Conservation (phyloP, 2,888 invertebrate species). For the Magallana nippona region DNA sequence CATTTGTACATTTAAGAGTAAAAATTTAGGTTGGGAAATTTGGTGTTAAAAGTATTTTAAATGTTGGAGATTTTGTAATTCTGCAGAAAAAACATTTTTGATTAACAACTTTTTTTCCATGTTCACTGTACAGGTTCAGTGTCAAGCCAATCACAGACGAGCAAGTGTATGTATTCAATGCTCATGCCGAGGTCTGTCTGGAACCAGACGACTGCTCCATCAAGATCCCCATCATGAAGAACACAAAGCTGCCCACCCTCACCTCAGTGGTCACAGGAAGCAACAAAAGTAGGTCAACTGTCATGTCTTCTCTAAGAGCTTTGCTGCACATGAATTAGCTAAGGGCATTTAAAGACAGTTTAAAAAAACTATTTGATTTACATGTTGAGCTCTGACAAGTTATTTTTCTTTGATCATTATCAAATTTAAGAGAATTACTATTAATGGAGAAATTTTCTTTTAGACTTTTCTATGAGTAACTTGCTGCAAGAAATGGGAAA, state of each 20-base stretch:
- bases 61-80: too few species aligned
- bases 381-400: too few species aligned
- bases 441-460: background rate
- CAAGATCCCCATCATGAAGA: conserved; percentile 27
- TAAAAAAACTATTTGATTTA: too few species aligned
- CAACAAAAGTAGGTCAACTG: background rate
- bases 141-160: conserved; percentile 45
- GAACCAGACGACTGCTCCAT: conserved; percentile 18
- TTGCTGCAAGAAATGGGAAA: conserved; percentile 42
- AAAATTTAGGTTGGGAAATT: too few species aligned
- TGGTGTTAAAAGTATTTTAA: too few species aligned
- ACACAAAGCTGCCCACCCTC: conserved; percentile 23
- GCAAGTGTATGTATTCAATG: conserved; percentile 44
- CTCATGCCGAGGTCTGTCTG: conserved; percentile 33
- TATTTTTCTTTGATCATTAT: background rate
- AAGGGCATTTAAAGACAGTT: too few species aligned
- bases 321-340: background rate
- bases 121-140: conserved; percentile 36
- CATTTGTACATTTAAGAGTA: background rate
- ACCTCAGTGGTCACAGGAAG: conserved; percentile 8
- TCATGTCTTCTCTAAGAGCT: background rate
- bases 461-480: conserved; percentile 47
- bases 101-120: background rate
- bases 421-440: background rate
- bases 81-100: too few species aligned